A percentile compares a stretch with the other conserved stretches of the same genome.
Evolutionary conservation across 2,888 invertebrate genomes (phyloP).

Genomic region (Stegophylla sp.): DNA sequence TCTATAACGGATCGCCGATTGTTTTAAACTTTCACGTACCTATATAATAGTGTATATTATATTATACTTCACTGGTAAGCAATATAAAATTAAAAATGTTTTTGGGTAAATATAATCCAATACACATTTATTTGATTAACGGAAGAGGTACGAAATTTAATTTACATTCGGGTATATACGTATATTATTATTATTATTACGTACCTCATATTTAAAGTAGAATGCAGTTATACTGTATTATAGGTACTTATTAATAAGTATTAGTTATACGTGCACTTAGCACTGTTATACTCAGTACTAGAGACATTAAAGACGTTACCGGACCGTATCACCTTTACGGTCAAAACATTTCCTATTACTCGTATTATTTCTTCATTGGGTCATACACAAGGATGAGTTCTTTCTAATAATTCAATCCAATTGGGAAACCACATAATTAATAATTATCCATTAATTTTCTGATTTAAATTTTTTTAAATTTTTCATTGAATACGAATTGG

Average conservation of each 20-base stretch:
- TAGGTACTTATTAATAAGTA: not conserved
- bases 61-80: not conserved
- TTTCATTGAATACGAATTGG: not conserved
- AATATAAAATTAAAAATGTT: constrained; percentile 6
- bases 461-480: constrained; percentile 31
- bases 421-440: constrained; percentile 1
- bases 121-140: constrained; percentile 6
- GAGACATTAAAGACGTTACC: constrained; percentile 32
- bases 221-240: not conserved
- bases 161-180: not conserved
- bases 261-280: not conserved
- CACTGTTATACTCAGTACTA: not conserved
- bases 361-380: not conserved
- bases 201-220: not conserved
- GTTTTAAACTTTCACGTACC: constrained; percentile 31
- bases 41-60: not conserved
- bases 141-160: constrained; percentile 14
- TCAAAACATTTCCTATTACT: constrained; percentile 38
- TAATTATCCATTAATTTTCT: constrained; percentile 15
- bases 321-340: constrained; percentile 46
- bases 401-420: not conserved
- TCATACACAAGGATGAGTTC: constrained; percentile 18
- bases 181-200: constrained; percentile 13
- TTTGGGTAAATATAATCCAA: not conserved
- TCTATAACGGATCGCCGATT: not conserved